Base-by-base conservation (phyloP, 2,888 invertebrate genomes). In the Hydraecia micacea region DNA sequence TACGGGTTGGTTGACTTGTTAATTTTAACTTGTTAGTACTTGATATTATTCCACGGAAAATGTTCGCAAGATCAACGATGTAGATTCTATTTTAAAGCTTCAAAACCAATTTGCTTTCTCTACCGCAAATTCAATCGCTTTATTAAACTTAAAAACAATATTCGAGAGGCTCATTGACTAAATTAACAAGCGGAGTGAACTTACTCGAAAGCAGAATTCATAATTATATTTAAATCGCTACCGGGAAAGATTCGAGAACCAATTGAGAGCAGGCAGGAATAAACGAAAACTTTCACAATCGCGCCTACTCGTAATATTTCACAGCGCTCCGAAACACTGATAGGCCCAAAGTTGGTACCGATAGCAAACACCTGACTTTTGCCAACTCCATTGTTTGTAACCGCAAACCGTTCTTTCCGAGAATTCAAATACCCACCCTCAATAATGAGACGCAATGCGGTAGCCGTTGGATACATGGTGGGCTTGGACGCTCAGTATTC, bases 391-490 rank as follows among this genome's bases (percentile, higher is more conserved):
- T 77, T 79, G 83, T 86, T 89, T 89, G 82, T 85, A 77, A 81
- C 84, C 87, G 77, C 68, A 78, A 85, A 68, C 36, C 46, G 69
- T 75, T 86, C 82, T 91, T 91, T 60, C 88, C 83, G 74, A 86
- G 84, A 88, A 91, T 91, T 90, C 89, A 90, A 92, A 91, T 89
- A 85, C 80, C 71, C 82, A 85, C 86, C 86, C 85, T 86, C 85
- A 80, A 91, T 92, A 91, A 92, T 90, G 90, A 92, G 91, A 90
- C 93, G 93, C 93, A 93, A 83, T 93, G 93, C 93, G 92, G 90
- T 91, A 92, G 87, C 89, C 89, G 87, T 87, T 68, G 73, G 73
- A 71, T 74, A 81, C 75, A 63, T 58, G 63, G 39, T 73, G 52
- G 71, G 73, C 60, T 70, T 68, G 70, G 77, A 62, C 73, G 75